Conservation (phyloP, 2,888 invertebrate species). For the Pogonocherus hispidulus region DNA sequence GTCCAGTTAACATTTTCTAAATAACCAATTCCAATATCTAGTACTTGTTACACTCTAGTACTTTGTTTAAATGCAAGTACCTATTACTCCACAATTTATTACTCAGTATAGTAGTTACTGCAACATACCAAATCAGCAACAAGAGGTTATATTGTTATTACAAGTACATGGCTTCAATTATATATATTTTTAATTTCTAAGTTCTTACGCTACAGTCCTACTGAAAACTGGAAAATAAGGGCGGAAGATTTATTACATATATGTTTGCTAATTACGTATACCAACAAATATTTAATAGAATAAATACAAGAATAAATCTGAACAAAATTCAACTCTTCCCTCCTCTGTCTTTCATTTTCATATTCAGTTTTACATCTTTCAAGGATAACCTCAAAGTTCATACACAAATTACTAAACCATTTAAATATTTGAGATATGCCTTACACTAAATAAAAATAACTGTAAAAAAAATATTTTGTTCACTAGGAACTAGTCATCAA, state of each 20-base stretch:
- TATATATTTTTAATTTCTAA: too few species aligned
- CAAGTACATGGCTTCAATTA: too few species aligned
- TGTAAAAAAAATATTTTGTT: conserved; percentile 5
- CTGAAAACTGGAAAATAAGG: not conserved
- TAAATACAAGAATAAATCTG: not conserved
- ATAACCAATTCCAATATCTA: too few species aligned
- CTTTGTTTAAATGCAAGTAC: too few species aligned
- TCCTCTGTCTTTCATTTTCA: not conserved
- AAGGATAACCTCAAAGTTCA: not conserved
- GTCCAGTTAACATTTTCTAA: too few species aligned
- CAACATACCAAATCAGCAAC: too few species aligned
- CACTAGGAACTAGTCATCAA: conserved; percentile 8
- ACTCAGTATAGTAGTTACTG: too few species aligned
- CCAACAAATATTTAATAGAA: not conserved
- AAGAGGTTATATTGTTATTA: too few species aligned
- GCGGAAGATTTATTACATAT: not conserved
- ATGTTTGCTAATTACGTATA: not conserved
- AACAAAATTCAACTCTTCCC: not conserved
- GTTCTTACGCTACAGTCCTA: too few species aligned
- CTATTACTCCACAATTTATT: too few species aligned
- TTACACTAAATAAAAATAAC: not conserved
- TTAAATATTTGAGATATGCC: not conserved
- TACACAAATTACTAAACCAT: not conserved
- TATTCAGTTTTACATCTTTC: not conserved
- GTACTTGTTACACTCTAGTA: too few species aligned